These are phyloP conservation scores for Drosophila kuntzei DNA, from an alignment of 2,888 invertebrate genomes.

Conservation along the genomic window DNA sequence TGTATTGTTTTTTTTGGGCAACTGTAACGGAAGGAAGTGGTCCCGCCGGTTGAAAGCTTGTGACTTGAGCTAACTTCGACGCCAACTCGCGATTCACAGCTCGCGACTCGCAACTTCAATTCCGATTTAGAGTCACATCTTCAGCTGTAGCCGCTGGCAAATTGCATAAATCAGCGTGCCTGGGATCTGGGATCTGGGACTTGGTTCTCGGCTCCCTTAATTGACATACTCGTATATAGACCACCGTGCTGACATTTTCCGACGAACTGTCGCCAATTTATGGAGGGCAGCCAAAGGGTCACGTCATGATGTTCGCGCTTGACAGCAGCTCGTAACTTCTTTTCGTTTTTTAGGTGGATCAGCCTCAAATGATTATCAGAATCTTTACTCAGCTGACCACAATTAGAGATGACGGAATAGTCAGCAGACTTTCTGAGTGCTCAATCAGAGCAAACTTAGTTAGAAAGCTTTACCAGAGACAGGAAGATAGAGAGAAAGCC, in stretches of 20 bases:
- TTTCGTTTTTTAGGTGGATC: neutral
- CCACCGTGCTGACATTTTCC: constrained; percentile 70
- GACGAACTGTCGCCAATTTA: constrained; percentile 75
- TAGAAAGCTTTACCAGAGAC: neutral
- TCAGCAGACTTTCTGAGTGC: constrained; percentile 7
- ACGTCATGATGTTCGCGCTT: constrained; percentile 70
- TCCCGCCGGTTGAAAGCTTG: constrained; percentile 35
- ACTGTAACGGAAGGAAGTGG: constrained; percentile 77
- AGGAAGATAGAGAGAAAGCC: neutral
- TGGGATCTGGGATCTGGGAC: constrained; percentile 7
- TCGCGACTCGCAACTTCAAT: constrained; percentile 12
- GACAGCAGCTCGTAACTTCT: constrained; percentile 71
- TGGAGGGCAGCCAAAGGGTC: constrained; percentile 68
- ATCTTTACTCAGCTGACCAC: constrained; percentile 10
- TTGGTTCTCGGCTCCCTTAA: constrained; percentile 52
- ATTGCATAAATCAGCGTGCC: constrained; percentile 75
- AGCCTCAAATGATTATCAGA: neutral
- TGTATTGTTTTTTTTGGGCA: constrained; percentile 40
- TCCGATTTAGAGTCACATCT: constrained; percentile 14
- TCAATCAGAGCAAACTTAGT: constrained; percentile 8
- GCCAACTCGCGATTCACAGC: constrained; percentile 8
- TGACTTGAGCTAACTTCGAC: constrained; percentile 13
- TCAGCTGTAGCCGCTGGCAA: constrained; percentile 55
- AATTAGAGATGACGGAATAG: constrained; percentile 6
- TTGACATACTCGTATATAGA: constrained; percentile 74